Evolutionary conservation across 2,797 vertebrate species (phyloP), one percentile per base, ranked within the genome.

Genomic region (Melanogrammus aeglefinus): DNA sequence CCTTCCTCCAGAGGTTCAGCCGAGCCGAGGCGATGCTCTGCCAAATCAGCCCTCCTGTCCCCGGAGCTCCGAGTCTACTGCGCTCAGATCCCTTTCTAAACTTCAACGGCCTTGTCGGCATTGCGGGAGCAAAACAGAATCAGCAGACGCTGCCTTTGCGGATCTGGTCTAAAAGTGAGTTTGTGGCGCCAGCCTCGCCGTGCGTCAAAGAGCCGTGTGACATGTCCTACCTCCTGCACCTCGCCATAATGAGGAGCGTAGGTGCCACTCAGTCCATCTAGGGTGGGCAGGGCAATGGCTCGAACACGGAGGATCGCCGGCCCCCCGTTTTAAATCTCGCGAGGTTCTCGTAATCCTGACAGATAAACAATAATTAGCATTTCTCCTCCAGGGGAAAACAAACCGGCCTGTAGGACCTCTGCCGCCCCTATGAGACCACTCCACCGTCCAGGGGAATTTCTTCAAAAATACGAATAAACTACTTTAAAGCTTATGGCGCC

Each of bases 1-100:
- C 85, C 87, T 86, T 83, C 85, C 84, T 91, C 83, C 75, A 44
- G 85, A 82, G 87, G 89, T 85, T 83, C 79, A 81, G 76, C 77
- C 77, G 80, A 90, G 85, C 81, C 82, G 86, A 78, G 4, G 51
- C 47, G 47, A 14, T 44, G 41, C 41, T 44, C 83, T 77, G 85
- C 74, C 78, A 86, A 7, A 7, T 36, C 35, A 36, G 76, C 81
- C 79, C 81, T 85, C 82, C 86, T 82, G 85, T 89, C 83, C 85
- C 82, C 78, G 78, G 79, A 81, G 33, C 81, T 75, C 78, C 73
- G 81, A 82, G 79, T 72, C 75, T 76, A 75, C 79, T 78, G 85
- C 83, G 83, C 75, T 81, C 85, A 86, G 76, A 83, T 35, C 78
- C 75, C 69, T 72, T 84, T 78, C 78, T 83, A 72, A 76, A 85